Conservation (phyloP, 2,888 invertebrate genomes). For the Plebejus anna region DNA sequence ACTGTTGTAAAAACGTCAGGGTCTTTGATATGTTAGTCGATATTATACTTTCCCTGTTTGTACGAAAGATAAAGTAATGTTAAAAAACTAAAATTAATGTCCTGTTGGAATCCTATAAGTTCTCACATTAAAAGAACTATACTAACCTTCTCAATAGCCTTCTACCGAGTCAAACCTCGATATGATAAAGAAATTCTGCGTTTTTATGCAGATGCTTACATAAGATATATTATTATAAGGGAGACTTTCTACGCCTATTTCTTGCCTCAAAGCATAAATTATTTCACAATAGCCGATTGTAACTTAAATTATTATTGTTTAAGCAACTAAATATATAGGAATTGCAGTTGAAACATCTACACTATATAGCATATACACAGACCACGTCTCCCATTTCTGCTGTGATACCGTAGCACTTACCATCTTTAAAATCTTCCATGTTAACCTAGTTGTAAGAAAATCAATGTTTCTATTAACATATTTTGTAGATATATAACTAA, state of each 20-base stretch:
- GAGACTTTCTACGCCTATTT: not conserved
- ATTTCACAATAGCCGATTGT: not conserved
- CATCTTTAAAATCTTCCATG: constrained; percentile 70
- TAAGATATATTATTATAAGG: not conserved
- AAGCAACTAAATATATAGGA: not conserved
- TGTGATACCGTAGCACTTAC: constrained; percentile 76
- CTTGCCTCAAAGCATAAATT: not conserved
- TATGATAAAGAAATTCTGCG: not conserved
- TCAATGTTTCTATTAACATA: constrained; percentile 71
- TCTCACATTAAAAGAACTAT: not conserved
- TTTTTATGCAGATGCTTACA: not conserved
- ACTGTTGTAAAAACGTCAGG: not conserved
- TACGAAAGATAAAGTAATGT: not conserved
- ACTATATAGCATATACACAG: constrained; percentile 35
- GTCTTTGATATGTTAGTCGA: not conserved
- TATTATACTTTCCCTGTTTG: not conserved
- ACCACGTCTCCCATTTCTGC: constrained; percentile 66
- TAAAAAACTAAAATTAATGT: not conserved
- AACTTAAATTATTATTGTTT: not conserved
- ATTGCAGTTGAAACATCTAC: constrained; percentile 31
- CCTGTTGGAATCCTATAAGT: not conserved
- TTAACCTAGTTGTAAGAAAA: constrained; percentile 70
- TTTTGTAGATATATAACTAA: constrained; percentile 42
- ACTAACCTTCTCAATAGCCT: not conserved
- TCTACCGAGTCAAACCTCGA: not conserved